Evolutionary conservation across 2,113 vertebrate species (phyloP).

Genomic region (Melanotaenia duboulayi): DNA sequence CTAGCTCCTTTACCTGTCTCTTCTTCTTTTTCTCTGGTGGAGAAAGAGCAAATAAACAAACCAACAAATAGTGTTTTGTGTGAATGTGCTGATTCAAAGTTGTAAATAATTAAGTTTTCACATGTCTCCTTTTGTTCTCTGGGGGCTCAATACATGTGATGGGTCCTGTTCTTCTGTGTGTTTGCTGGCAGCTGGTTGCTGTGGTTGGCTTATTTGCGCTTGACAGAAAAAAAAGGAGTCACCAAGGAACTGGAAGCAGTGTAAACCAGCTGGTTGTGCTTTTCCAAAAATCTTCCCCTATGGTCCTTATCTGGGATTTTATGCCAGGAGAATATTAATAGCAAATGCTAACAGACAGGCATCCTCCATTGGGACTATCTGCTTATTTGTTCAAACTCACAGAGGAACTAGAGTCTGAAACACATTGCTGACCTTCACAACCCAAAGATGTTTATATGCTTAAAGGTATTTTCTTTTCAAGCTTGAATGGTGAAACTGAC

Average conservation of each 20-base stretch:
- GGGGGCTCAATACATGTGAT: constrained; percentile 10
- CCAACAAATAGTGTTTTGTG: constrained; percentile 58
- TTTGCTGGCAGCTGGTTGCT: neutral
- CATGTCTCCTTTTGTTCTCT: constrained; percentile 19
- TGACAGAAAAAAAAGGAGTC: constrained; percentile 31
- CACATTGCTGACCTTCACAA: constrained; percentile 49
- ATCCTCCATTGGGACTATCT: constrained; percentile 20
- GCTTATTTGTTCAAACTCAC: constrained; percentile 45
- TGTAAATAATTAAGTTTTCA: constrained; percentile 51
- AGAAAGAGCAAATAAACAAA: constrained; percentile 83
- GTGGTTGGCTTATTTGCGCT: constrained; percentile 22
- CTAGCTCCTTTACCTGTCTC: constrained; percentile 56
- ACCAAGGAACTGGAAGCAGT: constrained; percentile 48
- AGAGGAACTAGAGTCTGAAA: constrained; percentile 36
- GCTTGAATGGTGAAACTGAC: neutral
- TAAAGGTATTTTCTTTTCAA: constrained; percentile 4
- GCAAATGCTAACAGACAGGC: constrained; percentile 32
- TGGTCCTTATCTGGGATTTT: constrained; percentile 28
- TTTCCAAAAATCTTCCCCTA: constrained; percentile 44
- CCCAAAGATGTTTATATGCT: constrained; percentile 17
- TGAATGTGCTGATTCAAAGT: constrained; percentile 43
- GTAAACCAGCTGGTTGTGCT: constrained; percentile 46
- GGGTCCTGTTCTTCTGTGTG: constrained; percentile 17
- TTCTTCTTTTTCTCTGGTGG: constrained; percentile 69
- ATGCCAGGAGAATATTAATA: constrained; percentile 55